Conservation (phyloP, 2,113 vertebrate genomes). For the Orycteropus afer region DNA sequence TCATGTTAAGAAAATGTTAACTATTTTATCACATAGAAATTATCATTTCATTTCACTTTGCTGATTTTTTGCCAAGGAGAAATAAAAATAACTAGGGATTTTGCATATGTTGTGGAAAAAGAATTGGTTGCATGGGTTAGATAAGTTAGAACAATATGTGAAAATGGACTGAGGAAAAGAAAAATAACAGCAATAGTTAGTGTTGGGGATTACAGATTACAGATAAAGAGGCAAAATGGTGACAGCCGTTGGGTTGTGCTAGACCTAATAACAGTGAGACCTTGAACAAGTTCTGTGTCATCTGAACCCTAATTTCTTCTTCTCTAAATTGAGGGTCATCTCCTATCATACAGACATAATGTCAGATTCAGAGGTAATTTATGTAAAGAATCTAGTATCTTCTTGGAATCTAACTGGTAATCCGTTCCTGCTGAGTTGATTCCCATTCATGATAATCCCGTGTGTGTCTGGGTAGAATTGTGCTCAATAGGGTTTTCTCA, state of each 20-base stretch:
- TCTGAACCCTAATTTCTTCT: not conserved
- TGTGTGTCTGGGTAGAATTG: not conserved
- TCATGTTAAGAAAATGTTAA: conserved; percentile 63
- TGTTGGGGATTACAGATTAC: no score
- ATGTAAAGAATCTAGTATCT: not conserved
- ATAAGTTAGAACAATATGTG: not conserved
- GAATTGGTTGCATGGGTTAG: not conserved
- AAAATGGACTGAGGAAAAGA: not conserved
- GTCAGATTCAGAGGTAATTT: not conserved
- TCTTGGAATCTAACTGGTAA: not conserved
- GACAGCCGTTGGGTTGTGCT: not conserved
- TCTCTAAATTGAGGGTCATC: not conserved
- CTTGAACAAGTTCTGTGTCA: not conserved
- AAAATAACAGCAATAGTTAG: not conserved
- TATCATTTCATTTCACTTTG: conserved; percentile 65
- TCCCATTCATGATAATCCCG: not conserved
- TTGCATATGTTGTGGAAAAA: not conserved
- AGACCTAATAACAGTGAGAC: not conserved
- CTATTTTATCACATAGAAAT: conserved; percentile 66
- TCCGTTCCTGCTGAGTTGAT: not conserved
- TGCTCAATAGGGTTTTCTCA: not conserved
- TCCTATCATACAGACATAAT: not conserved
- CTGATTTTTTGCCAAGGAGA: conserved; percentile 67
- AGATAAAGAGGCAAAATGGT: fast-evolving
- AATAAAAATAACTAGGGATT: conserved; percentile 59